Conservation (phyloP, 2,888 invertebrate species). For the Chirona hameri region DNA sequence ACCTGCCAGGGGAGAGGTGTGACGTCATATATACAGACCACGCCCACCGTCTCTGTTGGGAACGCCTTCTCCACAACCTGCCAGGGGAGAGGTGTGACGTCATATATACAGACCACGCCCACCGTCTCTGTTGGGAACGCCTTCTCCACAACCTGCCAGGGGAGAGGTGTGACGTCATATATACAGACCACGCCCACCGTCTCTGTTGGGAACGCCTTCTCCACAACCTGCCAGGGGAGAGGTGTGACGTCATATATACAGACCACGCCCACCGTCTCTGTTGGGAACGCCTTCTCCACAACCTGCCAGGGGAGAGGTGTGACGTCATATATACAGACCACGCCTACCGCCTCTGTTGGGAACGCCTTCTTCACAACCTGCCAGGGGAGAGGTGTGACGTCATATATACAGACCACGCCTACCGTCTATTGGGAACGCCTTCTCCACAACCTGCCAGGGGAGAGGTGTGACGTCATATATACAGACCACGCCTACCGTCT, state of each 20-base stretch:
- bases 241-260: constrained; percentile 74
- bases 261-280: constrained; percentile 93
- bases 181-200: constrained; percentile 94
- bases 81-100: constrained; percentile 49
- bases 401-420: constrained; percentile 91
- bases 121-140: constrained; percentile 86
- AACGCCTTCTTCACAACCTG: constrained; percentile 77
- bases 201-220: constrained; percentile 85
- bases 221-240: constrained; percentile 58
- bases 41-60: constrained; percentile 91
- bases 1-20: constrained; percentile 46
- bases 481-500: constrained; percentile 96
- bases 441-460: constrained; percentile 65
- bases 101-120: constrained; percentile 91
- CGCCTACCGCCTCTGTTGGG: constrained; percentile 91
- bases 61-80: constrained; percentile 77
- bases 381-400: constrained; percentile 49
- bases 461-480: constrained; percentile 64
- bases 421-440: constrained; percentile 88
- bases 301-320: constrained; percentile 46
- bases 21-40: constrained; percentile 88
- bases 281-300: constrained; percentile 84
- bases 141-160: constrained; percentile 70
- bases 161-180: constrained; percentile 61
- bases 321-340: constrained; percentile 88